These are phyloP conservation scores for Eueides isabella DNA, from an alignment of 1,140 invertebrate species.

Conservation along the genomic window DNA sequence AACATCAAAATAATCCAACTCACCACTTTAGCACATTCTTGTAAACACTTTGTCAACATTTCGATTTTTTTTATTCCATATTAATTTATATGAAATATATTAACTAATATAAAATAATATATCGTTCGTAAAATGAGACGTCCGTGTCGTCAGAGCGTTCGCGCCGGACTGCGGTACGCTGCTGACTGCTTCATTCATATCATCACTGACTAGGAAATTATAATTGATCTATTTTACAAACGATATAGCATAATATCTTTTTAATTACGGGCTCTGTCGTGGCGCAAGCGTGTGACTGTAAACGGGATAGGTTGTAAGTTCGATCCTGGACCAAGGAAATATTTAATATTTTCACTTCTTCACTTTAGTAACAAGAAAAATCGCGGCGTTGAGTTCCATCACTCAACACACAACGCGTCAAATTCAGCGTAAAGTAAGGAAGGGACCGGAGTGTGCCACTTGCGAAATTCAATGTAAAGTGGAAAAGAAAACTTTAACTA, in stretches of 20 bases:
- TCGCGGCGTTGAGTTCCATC: no score
- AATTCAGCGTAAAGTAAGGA: no score
- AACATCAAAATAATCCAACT: background rate
- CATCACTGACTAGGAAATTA: background rate
- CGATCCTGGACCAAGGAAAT: no score
- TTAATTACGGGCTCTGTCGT: background rate
- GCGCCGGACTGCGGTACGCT: constrained; percentile 2
- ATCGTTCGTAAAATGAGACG: background rate
- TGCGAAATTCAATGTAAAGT: no score
- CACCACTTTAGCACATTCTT: background rate
- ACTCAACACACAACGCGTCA: no score
- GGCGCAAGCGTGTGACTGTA: no score
- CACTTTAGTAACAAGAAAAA: no score
- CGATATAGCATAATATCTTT: background rate
- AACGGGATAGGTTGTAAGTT: no score
- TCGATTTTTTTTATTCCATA: background rate
- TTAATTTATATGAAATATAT: background rate
- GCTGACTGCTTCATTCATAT: background rate
- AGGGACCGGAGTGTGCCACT: no score
- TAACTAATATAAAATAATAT: background rate
- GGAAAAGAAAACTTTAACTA: no score
- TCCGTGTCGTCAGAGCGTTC: background rate
- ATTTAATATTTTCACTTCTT: no score
- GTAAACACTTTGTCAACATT: background rate
- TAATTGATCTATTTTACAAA: constrained; percentile 6